Conservation (phyloP, 2,113 vertebrate genomes). For the crab-eating macaque (Macaca fascicularis) region DNA sequence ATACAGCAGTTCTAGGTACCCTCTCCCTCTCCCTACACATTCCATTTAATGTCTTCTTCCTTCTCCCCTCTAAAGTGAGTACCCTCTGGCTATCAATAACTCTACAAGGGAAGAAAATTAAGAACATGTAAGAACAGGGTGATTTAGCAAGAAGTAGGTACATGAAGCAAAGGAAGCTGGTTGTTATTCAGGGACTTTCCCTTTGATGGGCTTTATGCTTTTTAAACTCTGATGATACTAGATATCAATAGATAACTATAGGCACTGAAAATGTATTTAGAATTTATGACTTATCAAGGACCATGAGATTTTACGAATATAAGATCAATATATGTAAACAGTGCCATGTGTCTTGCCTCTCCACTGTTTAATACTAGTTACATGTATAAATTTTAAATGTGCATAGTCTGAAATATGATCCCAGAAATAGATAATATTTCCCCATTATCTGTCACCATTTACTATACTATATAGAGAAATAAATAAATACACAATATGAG, state of each 20-base stretch:
- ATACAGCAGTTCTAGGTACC: neutral
- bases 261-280: neutral
- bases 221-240: neutral
- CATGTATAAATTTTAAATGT: neutral
- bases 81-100: neutral
- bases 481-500: neutral
- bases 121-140: neutral
- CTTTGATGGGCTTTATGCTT: neutral
- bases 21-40: neutral
- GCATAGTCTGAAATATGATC: neutral
- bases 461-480: neutral
- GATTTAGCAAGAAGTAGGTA: neutral
- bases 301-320: neutral
- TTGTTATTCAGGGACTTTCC: neutral
- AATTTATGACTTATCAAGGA: neutral
- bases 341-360: neutral
- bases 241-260: neutral
- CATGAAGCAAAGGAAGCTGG: neutral
- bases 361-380: neutral
- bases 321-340: neutral
- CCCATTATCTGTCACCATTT: conserved; percentile 10
- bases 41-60: neutral
- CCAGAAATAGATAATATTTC: neutral
- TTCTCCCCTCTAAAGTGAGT: neutral
- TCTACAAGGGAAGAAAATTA: neutral